Percentiles rank a stretch among this genome's conserved stretches.
Conservation (phyloP, 1,140 invertebrate genomes). For the Drosophila repleta region DNA sequence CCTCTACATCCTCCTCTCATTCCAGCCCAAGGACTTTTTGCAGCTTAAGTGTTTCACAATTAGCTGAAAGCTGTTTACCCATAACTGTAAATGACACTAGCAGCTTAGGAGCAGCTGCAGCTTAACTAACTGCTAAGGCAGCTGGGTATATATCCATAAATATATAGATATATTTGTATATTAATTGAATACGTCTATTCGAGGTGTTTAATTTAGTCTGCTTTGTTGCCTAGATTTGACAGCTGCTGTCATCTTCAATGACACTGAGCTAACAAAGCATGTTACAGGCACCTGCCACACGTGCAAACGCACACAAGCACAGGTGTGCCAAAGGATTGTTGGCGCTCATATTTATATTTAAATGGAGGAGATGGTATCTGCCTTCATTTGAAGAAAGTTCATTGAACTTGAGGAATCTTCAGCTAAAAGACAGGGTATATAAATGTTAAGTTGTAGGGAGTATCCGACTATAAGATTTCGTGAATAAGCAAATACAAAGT, state of each 20-base stretch:
- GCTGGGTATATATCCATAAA: no score
- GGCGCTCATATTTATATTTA: not conserved
- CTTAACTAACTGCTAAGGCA: no score
- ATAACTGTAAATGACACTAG: slow-evolving; percentile 11
- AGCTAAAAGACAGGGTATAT: no score
- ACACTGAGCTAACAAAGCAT: not conserved
- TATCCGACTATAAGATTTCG: no score
- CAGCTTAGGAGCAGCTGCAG: slow-evolving; percentile 8
- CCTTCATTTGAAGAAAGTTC: no score
- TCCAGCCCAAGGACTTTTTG: slow-evolving; percentile 28
- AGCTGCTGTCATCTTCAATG: slow-evolving; percentile 17
- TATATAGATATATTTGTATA: not conserved
- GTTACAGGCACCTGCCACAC: no score
- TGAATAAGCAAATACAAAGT: no score
- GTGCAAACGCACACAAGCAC: not conserved
- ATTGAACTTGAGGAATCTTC: no score
- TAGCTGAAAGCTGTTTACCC: slow-evolving; percentile 14
- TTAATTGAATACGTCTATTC: not conserved
- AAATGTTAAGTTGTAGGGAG: no score
- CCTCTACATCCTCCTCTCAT: not conserved
- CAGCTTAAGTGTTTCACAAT: slow-evolving; percentile 38
- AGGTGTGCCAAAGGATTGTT: slow-evolving; percentile 3
- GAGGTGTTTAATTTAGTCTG: slow-evolving; percentile 14
- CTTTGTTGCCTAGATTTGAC: not conserved
- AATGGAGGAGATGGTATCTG: no score